Percentiles rank a stretch among this genome's conserved stretches.
phyloP scores from a whole-genome alignment of 2,888 invertebrate genomes.

The Melanostoma scalare region DNA sequence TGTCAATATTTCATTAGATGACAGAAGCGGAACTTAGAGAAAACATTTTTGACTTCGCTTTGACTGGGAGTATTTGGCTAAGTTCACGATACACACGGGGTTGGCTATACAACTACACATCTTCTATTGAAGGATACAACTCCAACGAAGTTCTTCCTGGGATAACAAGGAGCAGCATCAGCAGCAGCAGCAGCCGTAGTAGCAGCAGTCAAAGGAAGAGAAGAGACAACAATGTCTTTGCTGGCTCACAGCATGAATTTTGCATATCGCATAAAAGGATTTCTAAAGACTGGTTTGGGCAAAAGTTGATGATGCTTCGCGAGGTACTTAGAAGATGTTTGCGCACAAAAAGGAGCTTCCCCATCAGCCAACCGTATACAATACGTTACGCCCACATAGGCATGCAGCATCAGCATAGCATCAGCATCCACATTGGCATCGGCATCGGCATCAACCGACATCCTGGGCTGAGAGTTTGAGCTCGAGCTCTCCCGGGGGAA shows the following conservation, averaged over 20 bases:
- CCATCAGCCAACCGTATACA: background rate
- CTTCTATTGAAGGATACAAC: background rate
- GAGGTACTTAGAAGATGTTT: slow-evolving; percentile 58
- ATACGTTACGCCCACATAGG: background rate
- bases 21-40: slow-evolving; percentile 28
- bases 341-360: slow-evolving; percentile 27
- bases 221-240: slow-evolving; percentile 35
- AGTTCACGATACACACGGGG: slow-evolving; percentile 41
- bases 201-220: background rate
- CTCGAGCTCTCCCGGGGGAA: slow-evolving; percentile 52
- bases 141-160: background rate
- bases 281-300: slow-evolving; percentile 70
- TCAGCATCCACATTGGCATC: slow-evolving; percentile 1
- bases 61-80: slow-evolving; percentile 42
- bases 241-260: slow-evolving; percentile 68
- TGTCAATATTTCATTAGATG: slow-evolving; percentile 71
- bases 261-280: slow-evolving; percentile 70
- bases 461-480: too few species aligned
- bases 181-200: background rate
- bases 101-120: slow-evolving; percentile 12
- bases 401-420: background rate
- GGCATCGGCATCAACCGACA: background rate
- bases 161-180: background rate
- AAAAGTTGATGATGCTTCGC: slow-evolving; percentile 58
- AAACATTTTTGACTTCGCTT: slow-evolving; percentile 45